These are phyloP conservation scores for Alligator sinensis DNA, from an alignment of 2,113 vertebrate genomes.

Conservation along the genomic window DNA sequence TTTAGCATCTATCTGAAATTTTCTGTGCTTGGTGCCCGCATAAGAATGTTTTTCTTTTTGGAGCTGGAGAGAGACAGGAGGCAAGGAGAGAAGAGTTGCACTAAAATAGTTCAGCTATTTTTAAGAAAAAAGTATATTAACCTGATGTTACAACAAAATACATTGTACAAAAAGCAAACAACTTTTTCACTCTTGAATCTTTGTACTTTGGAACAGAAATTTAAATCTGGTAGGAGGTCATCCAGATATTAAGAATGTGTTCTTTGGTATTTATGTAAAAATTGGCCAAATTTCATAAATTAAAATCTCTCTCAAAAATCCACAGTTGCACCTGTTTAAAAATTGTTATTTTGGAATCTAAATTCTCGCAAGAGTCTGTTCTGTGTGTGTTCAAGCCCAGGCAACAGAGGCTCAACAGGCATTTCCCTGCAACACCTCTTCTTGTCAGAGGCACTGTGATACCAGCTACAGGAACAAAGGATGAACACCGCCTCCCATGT, in stretches of 20 bases:
- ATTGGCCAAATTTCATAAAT: not conserved
- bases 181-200: not conserved
- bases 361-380: not conserved
- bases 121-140: not conserved
- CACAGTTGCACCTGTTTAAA: not conserved
- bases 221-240: not conserved
- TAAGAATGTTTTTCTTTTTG: not conserved
- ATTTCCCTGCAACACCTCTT: not conserved
- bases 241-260: not conserved
- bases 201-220: not conserved
- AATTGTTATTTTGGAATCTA: not conserved
- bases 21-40: not conserved
- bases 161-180: not conserved
- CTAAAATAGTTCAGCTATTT: not conserved
- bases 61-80: no score
- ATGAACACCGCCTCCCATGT: not conserved
- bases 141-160: not conserved
- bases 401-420: not conserved
- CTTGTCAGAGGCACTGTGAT: not conserved
- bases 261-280: not conserved
- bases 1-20: not conserved
- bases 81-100: no score
- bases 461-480: not conserved
- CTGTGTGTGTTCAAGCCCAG: not conserved
- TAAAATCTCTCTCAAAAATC: not conserved